phyloP scores from a whole-genome alignment of 2,888 invertebrate genomes.

The Prosopocoilus inquinatus region DNA sequence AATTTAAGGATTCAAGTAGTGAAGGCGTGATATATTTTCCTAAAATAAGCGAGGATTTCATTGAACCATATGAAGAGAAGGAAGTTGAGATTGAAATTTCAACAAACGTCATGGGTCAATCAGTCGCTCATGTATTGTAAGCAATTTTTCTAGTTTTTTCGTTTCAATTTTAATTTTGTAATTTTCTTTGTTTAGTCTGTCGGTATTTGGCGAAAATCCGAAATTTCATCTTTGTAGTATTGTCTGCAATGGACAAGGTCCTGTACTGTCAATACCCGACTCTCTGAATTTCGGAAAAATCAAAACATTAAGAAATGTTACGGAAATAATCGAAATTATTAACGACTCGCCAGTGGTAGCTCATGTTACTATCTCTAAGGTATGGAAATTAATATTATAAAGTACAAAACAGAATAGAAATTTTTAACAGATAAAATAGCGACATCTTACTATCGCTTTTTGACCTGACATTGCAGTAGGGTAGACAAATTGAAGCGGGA shows the following conservation, averaged over 20 bases:
- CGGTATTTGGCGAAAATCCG: conserved; percentile 21
- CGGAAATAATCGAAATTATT: conserved; percentile 56
- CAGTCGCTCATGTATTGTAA: conserved; percentile 15
- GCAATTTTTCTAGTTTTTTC: neutral
- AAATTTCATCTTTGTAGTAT: conserved; percentile 47
- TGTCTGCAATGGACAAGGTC: conserved; percentile 61
- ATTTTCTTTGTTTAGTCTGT: conserved; percentile 29
- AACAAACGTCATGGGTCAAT: conserved; percentile 12
- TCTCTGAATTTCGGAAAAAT: conserved; percentile 65
- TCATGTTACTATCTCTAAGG: conserved; percentile 7
- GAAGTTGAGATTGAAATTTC: conserved; percentile 48
- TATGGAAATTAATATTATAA: neutral
- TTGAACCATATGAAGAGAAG: conserved; percentile 50
- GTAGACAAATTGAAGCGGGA: too few species aligned
- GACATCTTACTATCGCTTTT: too few species aligned
- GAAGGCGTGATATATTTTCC: conserved; percentile 8
- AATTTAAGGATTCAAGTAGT: neutral
- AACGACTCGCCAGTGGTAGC: conserved; percentile 73
- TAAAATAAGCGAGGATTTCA: conserved; percentile 47
- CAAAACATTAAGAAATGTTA: conserved; percentile 55
- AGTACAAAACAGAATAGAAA: too few species aligned
- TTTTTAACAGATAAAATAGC: too few species aligned
- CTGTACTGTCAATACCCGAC: conserved; percentile 64
- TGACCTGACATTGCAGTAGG: too few species aligned
- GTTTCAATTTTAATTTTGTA: neutral